A percentile compares a stretch with the other conserved stretches of the same genome.
phyloP scores from a whole-genome alignment of 1,140 invertebrate genomes.

The Megalonaias nervosa region DNA sequence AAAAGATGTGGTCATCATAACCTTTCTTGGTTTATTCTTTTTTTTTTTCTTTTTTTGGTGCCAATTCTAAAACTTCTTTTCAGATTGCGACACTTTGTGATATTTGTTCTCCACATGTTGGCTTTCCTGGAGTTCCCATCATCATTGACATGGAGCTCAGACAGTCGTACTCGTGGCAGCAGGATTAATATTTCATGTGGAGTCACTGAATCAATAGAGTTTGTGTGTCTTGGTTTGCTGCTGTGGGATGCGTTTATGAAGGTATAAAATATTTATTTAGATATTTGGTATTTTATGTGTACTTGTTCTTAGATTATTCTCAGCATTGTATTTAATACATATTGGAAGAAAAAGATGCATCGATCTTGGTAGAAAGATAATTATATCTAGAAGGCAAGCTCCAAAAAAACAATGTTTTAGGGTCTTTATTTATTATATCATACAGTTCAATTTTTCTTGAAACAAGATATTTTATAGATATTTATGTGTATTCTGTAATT shows the following conservation, averaged over 20 bases:
- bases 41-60: not conserved
- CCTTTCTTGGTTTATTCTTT: not conserved
- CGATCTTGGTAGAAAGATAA: too few relatives aligned
- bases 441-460: too few relatives aligned
- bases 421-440: too few relatives aligned
- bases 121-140: constrained; percentile 69
- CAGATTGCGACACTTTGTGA: constrained; percentile 52
- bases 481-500: too few relatives aligned
- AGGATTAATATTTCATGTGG: constrained; percentile 59
- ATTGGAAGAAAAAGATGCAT: too few relatives aligned
- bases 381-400: too few relatives aligned
- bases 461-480: too few relatives aligned
- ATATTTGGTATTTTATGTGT: too few relatives aligned
- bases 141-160: constrained; percentile 64
- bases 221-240: constrained; percentile 63
- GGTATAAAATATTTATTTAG: constrained; percentile 40
- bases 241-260: constrained; percentile 56
- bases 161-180: constrained; percentile 48
- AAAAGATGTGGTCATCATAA: not conserved
- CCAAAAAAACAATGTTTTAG: too few relatives aligned
- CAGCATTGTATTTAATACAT: too few relatives aligned
- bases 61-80: constrained; percentile 7
- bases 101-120: constrained; percentile 62
- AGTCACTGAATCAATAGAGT: constrained; percentile 59
- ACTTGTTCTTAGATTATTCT: too few relatives aligned